phyloP scores from a whole-genome alignment of 1,140 invertebrate species.

The Drosophila miranda region DNA sequence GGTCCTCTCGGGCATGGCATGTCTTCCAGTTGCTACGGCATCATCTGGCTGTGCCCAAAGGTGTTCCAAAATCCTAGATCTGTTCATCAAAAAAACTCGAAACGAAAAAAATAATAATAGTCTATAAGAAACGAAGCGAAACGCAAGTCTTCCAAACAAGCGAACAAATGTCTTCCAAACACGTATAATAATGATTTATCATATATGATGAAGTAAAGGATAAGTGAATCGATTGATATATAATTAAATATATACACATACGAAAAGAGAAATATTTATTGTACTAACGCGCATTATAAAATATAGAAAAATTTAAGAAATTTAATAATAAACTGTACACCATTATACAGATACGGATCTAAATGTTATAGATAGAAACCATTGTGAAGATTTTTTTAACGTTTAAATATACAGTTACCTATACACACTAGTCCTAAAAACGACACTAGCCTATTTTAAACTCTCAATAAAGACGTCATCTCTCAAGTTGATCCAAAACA shows the following conservation, averaged over 20 bases:
- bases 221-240: constrained; percentile 32
- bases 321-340: constrained; percentile 54
- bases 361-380: constrained; percentile 70
- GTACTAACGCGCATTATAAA: constrained; percentile 49
- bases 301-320: constrained; percentile 50
- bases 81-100: constrained; percentile 6
- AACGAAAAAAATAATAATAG: constrained; percentile 58
- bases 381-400: constrained; percentile 74
- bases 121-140: constrained; percentile 62
- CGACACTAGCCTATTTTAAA: constrained; percentile 76
- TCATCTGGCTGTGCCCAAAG: constrained; percentile 21
- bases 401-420: constrained; percentile 77
- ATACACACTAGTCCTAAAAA: constrained; percentile 70
- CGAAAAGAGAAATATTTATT: constrained; percentile 55
- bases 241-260: constrained; percentile 29
- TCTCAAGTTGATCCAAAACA: constrained; percentile 62
- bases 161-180: constrained; percentile 79
- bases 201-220: constrained; percentile 19
- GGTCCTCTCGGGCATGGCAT: constrained; percentile 35
- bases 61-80: constrained; percentile 2
- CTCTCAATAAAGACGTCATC: constrained; percentile 75
- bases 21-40: constrained; percentile 61
- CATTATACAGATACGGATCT: constrained; percentile 47
- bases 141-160: constrained; percentile 80
- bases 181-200: constrained; percentile 27